Base-by-base conservation (phyloP, 2,113 vertebrate genomes). In the Heterocephalus glaber region DNA sequence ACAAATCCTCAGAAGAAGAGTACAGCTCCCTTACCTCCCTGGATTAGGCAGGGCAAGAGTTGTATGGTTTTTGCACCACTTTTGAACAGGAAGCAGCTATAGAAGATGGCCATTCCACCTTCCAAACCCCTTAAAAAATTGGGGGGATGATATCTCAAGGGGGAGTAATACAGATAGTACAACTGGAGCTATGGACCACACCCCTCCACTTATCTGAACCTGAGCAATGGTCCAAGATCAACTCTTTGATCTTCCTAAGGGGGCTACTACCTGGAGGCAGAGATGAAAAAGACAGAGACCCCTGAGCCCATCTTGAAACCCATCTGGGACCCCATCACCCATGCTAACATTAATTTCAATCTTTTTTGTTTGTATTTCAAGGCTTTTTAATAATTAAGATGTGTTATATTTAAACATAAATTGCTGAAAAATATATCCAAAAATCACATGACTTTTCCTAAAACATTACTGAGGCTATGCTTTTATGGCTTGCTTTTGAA, bases 321-420 rank as follows among this genome's bases (percentile, higher is more conserved):
- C 16, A 38, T 38, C 17, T 20, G 11, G 41, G 41, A 74, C 12
- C 41, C 41, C 41, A 28, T 47, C 72, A 14, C 41, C 24, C 41
- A 28, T 14, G 7, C 4, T 28, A 47, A 14, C 72, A 74, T 20
- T n/a, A 28, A 74, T 74, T 44, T 44, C 70, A 26, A 13, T 44
- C 38, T 44, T 44, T 88, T 70, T 92, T n/a, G 41, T 63, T 68
- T 92, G 2, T 8, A 92, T 85, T 92, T 96, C 92, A 63, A 95
- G n/a, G 16, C 19, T 54, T 77, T 49, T 49, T 30, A 79, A 56
- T 1, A 61, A 82, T 86, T 70, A 89, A 26, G 41, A 54, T 49
- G 4, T 30, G n/a, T 86, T 74, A n/a, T 54, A 83, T 77, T 85
- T 82, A 76, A 81, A 66, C 26, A 72, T 28, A 92, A 87, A 17